Conservation (phyloP, 2,113 vertebrate genomes). For the Aegotheles bennettii region DNA sequence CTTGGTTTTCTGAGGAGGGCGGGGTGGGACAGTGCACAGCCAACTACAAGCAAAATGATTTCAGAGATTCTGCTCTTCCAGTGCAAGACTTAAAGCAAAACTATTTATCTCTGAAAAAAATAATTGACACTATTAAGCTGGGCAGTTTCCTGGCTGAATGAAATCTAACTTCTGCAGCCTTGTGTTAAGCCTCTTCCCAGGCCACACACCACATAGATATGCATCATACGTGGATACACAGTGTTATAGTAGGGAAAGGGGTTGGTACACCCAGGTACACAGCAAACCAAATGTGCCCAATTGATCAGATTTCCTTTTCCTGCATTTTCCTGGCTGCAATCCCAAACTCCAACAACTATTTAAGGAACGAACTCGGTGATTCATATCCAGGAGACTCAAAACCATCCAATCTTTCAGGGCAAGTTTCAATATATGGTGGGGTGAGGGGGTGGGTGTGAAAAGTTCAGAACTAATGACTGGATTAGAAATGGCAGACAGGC, state of each 20-base stretch:
- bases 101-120: background rate
- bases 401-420: background rate
- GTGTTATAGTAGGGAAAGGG: background rate
- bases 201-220: background rate
- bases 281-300: conserved; percentile 19
- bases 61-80: background rate
- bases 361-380: conserved; percentile 35
- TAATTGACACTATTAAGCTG: background rate
- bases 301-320: conserved; percentile 50
- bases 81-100: background rate
- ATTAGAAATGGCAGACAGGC: background rate
- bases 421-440: background rate
- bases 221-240: background rate
- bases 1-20: background rate
- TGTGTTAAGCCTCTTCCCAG: background rate
- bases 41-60: background rate
- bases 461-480: background rate
- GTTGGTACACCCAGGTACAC: background rate
- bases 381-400: conserved; percentile 37
- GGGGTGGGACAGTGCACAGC: background rate
- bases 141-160: background rate
- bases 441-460: background rate
- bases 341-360: conserved; percentile 2
- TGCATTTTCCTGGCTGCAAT: conserved; percentile 35
- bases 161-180: background rate